Base-by-base conservation (phyloP, 2,888 invertebrate genomes). In the Plagodis dolabraria region DNA sequence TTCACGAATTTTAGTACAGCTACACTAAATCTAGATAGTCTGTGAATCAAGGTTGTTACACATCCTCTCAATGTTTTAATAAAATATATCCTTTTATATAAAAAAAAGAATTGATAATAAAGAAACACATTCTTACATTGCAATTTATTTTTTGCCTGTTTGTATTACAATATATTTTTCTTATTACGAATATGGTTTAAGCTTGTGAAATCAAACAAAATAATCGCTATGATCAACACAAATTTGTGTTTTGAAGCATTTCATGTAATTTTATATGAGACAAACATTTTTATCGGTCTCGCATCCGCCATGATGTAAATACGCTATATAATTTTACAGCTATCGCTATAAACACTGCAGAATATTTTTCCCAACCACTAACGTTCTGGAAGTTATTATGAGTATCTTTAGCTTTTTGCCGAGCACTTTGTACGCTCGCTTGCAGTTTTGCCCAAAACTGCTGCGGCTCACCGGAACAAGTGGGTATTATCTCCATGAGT, bases 331-430 rank as follows among this genome's bases (percentile, higher is more conserved):
- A 60, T 51, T 58, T 48, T 54, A 58, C 49, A 58, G 56, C 53
- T 46, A 43, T 45, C 54, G 44, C 43, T 44, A 5, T 43, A 10
- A 9, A 33, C 51, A 46, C 54, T 56, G 58, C 53, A 59, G 53
- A 55, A 63, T 67, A 56, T 63, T 57, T 65, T 53, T 52, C 48
- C 47, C 33, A 6, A 53, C 45, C 44, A 47, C 57, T 63, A 46
- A 49, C 40, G 57, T 60, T 53, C 52, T 40, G 60, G 65, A 65
- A 63, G 57, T 66, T 55, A 47, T 44, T 54, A 54, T 38, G 44
- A 33, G 33, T 54, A 51, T 60, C 47, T 51, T 53, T 59, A 59
- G 43, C 47, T 47, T 50, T 59, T 47, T 40, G 49, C 47, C 33
- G 34, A 49, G 55, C 49, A 40, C 7, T 51, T 47, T 42, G 53